phyloP scores from a whole-genome alignment of 2,888 invertebrate genomes.

The Imbricaverruca yamaguchii region DNA sequence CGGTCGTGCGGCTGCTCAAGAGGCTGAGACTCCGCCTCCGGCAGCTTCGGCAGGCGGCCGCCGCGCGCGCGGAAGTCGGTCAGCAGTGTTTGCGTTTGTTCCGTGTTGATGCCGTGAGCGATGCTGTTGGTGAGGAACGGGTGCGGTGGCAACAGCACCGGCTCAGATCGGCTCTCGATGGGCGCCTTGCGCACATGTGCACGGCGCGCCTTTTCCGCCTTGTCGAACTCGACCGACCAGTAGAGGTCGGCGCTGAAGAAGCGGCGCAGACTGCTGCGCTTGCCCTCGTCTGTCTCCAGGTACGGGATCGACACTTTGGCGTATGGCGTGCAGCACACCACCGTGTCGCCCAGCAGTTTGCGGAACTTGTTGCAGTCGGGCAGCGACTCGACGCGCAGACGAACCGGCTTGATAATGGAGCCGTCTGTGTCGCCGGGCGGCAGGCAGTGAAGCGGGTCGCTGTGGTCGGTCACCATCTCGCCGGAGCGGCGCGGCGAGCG shows the following conservation, averaged over 20 bases:
- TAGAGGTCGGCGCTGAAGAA: slow-evolving; percentile 67
- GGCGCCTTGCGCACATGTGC: slow-evolving; percentile 2
- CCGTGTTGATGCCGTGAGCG: slow-evolving; percentile 55
- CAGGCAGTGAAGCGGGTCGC: slow-evolving; percentile 67
- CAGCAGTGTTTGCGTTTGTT: slow-evolving; percentile 60
- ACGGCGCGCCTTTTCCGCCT: slow-evolving; percentile 31
- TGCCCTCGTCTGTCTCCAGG: slow-evolving; percentile 74
- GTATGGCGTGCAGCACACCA: slow-evolving; percentile 78
- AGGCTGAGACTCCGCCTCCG: slow-evolving; percentile 22
- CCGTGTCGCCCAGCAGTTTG: slow-evolving; percentile 62
- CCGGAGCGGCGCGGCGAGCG: neutral
- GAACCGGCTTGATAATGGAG: slow-evolving; percentile 29
- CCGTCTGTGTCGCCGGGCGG: slow-evolving; percentile 19
- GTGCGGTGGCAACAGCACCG: slow-evolving; percentile 48
- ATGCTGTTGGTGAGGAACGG: slow-evolving; percentile 65
- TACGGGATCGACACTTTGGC: slow-evolving; percentile 76
- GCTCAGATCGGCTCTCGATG: slow-evolving; percentile 28
- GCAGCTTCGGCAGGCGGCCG: slow-evolving; percentile 46
- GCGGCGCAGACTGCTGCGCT: slow-evolving; percentile 60
- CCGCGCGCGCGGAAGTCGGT: slow-evolving; percentile 84
- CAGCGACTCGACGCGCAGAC: slow-evolving; percentile 50
- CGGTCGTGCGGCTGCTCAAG: slow-evolving; percentile 5
- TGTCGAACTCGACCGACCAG: slow-evolving; percentile 49
- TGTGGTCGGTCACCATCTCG: slow-evolving; percentile 63
- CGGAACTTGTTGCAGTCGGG: slow-evolving; percentile 61